Base-by-base conservation (phyloP, 1,140 invertebrate species). In the Hesperophylax magnus region DNA sequence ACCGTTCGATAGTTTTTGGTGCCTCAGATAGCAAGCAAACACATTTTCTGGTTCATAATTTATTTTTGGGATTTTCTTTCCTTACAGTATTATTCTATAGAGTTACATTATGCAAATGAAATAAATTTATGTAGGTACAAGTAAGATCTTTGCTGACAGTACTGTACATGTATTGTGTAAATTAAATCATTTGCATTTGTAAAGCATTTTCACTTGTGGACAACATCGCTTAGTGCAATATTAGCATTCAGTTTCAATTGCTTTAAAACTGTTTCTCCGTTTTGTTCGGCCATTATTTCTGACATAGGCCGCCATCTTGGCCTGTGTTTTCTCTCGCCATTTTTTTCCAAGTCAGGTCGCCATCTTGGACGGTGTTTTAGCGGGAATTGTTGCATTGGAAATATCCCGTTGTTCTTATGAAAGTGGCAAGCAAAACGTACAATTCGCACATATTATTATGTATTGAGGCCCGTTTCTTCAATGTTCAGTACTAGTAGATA, bases 361-460 rank as follows among this genome's bases (percentile, higher is more conserved):
- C 39, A 47, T 47, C 39, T 47, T 14, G 39, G 24, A 31, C 27
- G 53, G n/a, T 58, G 54, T 60, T 76, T 76, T 76, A 11, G 72
- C 22, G 72, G 20, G 54, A 18, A 76, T 76, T 76, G 54, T 76
- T 76, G 39, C 39, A 47, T 76, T 76, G 8, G 17, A 15, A 47
- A 72, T 9, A 47, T 72, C 5, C 69, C 69, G 69, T 72, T 72
- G 69, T 72, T 72, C 34, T 22, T 14, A 22, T 18, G 69, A 31
- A 39, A 47, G 39, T 11, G 11, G 24, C 11, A 17, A n/a, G 63
- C 34, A 31, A 24, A 20, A 61, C 58, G 18, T 61, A 61, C 24
- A 61, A 61, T 61, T 20, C 34, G 9, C 34, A 65, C 22, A 24
- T 65, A 31, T 65, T 24, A 24, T 31, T 65, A 31, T 65, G 24